Conservation (phyloP, 2,888 invertebrate genomes). For the Drosophila bunnanda region DNA sequence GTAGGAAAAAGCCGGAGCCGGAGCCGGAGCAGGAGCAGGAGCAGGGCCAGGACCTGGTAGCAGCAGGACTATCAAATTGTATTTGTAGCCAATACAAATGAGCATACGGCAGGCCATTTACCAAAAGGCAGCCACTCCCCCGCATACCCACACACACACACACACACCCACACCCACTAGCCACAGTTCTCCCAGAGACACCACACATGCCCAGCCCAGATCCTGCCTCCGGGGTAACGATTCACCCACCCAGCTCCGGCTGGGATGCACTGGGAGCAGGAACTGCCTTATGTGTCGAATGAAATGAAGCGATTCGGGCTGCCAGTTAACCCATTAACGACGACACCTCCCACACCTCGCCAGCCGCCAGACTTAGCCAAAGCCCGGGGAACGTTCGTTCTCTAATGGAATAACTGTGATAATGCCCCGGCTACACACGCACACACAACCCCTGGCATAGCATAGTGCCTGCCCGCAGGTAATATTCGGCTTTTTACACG, state of each 20-base stretch:
- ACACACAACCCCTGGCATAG: conserved; percentile 1
- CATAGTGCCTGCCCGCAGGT: conserved; percentile 21
- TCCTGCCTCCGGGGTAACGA: not conserved
- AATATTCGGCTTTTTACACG: conserved; percentile 43
- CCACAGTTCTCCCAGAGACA: conserved; percentile 4
- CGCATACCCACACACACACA: not conserved
- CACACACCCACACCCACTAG: conserved; percentile 27
- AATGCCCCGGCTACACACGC: conserved; percentile 24
- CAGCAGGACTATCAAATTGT: conserved; percentile 71
- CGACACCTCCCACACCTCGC: conserved; percentile 35
- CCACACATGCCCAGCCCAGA: conserved; percentile 8
- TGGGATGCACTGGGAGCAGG: conserved; percentile 20
- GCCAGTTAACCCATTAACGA: conserved; percentile 75
- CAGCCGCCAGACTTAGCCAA: conserved; percentile 1
- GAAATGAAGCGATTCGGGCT: conserved; percentile 70
- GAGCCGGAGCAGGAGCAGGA: conserved; percentile 21
- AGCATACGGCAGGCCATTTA: conserved; percentile 78
- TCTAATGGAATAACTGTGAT: conserved; percentile 46
- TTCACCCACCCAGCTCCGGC: not conserved
- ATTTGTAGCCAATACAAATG: conserved; percentile 80
- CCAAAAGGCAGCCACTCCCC: conserved; percentile 61
- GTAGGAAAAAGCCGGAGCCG: conserved; percentile 2
- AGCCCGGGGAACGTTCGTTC: conserved; percentile 1
- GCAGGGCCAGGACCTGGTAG: conserved; percentile 17
- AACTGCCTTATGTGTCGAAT: conserved; percentile 45